Evolutionary conservation across 2,797 vertebrate genomes (phyloP).

Genomic region (Scleropages formosus): DNA sequence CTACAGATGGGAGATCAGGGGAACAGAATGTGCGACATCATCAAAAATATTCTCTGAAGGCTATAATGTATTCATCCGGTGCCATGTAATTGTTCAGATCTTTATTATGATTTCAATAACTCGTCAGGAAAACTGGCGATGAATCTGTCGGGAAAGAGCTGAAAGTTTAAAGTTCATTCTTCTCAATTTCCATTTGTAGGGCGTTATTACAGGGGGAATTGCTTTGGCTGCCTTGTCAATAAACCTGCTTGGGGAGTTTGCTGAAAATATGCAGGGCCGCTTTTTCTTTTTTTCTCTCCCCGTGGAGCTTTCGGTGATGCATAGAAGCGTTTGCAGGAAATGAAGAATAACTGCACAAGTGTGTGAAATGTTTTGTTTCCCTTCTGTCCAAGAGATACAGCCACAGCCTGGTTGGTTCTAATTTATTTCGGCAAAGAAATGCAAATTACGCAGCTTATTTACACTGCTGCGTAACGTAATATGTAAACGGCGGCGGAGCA

Average conservation of each 20-base stretch:
- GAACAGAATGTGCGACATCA: background rate
- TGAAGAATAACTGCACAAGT: background rate
- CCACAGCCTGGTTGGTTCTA: background rate
- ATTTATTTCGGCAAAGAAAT: background rate
- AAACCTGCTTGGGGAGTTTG: conserved; percentile 6
- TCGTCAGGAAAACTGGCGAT: conserved; percentile 18
- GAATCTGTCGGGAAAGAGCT: background rate
- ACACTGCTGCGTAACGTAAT: no score
- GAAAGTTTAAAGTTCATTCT: background rate
- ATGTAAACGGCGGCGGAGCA: no score
- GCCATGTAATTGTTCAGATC: conserved; percentile 2
- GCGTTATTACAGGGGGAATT: conserved; percentile 2
- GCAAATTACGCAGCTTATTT: no score
- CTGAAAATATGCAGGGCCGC: background rate
- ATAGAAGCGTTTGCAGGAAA: background rate
- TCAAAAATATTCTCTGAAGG: background rate
- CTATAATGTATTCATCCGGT: conserved; percentile 15
- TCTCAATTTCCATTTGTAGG: conserved; percentile 13
- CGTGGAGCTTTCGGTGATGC: background rate
- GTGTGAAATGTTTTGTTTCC: background rate
- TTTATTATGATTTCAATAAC: conserved; percentile 22
- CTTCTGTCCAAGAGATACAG: background rate
- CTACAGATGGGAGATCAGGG: background rate
- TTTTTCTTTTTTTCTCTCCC: no score
- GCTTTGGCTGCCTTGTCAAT: conserved; percentile 13